Conservation (phyloP, 2,113 vertebrate genomes). For the Chunga burmeisteri region DNA sequence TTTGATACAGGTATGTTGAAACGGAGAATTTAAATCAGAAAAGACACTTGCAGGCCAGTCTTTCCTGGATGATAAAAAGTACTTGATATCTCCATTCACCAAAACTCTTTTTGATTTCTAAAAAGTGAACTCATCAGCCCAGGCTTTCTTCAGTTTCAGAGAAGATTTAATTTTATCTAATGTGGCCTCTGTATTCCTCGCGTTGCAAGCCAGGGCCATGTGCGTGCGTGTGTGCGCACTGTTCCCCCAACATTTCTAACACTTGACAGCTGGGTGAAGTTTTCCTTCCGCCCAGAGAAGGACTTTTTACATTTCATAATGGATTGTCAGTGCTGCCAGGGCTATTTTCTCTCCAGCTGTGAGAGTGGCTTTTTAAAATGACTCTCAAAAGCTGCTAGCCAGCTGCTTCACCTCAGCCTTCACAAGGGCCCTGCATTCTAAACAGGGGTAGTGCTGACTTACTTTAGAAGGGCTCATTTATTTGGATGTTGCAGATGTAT, state of each 20-base stretch:
- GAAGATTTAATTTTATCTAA: constrained; percentile 64
- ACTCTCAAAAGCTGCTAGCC: constrained; percentile 73
- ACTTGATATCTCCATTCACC: background rate
- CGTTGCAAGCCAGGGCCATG: constrained; percentile 23
- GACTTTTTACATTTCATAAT: constrained; percentile 74
- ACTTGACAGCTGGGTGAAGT: constrained; percentile 79
- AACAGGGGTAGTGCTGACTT: constrained; percentile 65
- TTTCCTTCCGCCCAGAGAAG: constrained; percentile 76
- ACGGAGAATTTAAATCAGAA: background rate
- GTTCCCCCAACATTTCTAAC: constrained; percentile 64
- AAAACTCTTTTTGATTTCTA: constrained; percentile 56
- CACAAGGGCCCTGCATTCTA: constrained; percentile 69
- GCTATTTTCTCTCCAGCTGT: constrained; percentile 80
- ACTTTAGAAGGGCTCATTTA: constrained; percentile 72
- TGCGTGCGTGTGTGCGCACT: background rate
- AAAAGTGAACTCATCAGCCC: constrained; percentile 24
- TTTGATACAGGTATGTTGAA: background rate
- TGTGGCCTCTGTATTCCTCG: constrained; percentile 33
- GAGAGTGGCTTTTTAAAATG: constrained; percentile 73
- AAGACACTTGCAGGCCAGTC: background rate
- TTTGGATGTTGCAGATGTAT: constrained; percentile 66
- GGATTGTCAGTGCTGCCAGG: constrained; percentile 69
- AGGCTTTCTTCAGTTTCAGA: constrained; percentile 12
- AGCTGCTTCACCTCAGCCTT: constrained; percentile 76
- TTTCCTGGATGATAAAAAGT: background rate